Conservation (phyloP, 2,797 vertebrate species). For the Ateles fusciceps region DNA sequence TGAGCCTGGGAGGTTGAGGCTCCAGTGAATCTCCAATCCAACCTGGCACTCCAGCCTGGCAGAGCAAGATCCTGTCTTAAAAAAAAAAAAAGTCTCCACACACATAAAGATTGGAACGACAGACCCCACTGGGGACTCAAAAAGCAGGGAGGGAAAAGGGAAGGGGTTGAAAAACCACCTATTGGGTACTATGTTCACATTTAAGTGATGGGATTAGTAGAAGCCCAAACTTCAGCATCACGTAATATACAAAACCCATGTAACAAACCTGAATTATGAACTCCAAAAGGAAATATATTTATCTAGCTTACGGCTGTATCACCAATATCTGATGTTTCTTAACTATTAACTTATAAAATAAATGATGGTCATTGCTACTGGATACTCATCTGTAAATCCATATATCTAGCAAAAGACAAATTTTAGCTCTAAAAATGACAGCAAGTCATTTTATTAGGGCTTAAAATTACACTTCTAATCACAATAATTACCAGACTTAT, state of each 20-base stretch:
- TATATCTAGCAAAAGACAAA: neutral
- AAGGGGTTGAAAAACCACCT: neutral
- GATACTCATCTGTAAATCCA: neutral
- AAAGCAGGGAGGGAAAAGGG: neutral
- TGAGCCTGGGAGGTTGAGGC: neutral
- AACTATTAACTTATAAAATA: neutral
- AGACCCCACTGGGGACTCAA: neutral
- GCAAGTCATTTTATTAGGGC: neutral
- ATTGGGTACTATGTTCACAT: neutral
- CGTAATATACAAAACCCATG: neutral
- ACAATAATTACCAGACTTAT: neutral
- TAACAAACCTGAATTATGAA: neutral
- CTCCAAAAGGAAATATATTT: neutral
- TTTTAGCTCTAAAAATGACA: neutral
- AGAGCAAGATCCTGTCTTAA: neutral
- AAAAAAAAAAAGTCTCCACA: neutral
- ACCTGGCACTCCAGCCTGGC: neutral
- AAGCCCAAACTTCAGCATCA: neutral
- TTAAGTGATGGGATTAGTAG: neutral
- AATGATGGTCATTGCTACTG: neutral
- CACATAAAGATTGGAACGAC: neutral
- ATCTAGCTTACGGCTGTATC: neutral
- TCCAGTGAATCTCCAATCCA: neutral
- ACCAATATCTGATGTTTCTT: neutral
- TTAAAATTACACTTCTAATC: constrained; percentile 11